Base-by-base conservation (phyloP, 1,140 invertebrate genomes). In the Atta colombica region DNA sequence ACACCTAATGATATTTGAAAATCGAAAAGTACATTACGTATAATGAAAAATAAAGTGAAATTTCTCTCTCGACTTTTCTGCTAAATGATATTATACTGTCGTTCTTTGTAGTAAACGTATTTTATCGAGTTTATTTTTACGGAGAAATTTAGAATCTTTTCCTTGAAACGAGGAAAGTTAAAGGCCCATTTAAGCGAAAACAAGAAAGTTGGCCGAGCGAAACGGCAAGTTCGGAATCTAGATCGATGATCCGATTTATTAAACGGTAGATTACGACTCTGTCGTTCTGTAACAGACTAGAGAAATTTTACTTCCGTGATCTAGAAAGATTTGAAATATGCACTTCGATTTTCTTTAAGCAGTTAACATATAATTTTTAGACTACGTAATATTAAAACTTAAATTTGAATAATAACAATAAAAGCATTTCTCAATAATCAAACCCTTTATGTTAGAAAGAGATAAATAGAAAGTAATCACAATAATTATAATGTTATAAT, bases 211-310 rank as follows among this genome's bases (percentile, higher is more conserved):
- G n/a, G 39, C 31, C 55, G 69, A 61, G 80, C 80, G 53, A 84
- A 84, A 84, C 55, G 55, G 80, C 58, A 75, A 84, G 80, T 84
- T 84, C 39, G 69, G 55, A 74, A 84, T 84, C 35, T 84, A 84
- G 69, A 84, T 75, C 80, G 80, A 84, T 75, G 80, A 84, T 84
- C 69, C 80, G 80, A 84, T 84, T 84, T 84, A 75, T 84, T 84
- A 84, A 84, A 61, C 69, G 69, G 55, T 49, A 49, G 53, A 49
- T 84, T 84, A 82, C 68, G 65, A 80, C 7, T 81, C 77, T 71
- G 65, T 71, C 53, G 78, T 81, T 71, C 78, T 55, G 69, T 35
- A 84, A 75, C 39, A 25, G 39, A 31, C 69, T 84, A 75, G 80
- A 75, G 80, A 63, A 75, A 84, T 84, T 84, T 84, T 68, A 82